A percentile compares a stretch with the other conserved stretches of the same genome.
Evolutionary conservation across 2,888 invertebrate species (phyloP).

Genomic region (Hydriomena furcata): DNA sequence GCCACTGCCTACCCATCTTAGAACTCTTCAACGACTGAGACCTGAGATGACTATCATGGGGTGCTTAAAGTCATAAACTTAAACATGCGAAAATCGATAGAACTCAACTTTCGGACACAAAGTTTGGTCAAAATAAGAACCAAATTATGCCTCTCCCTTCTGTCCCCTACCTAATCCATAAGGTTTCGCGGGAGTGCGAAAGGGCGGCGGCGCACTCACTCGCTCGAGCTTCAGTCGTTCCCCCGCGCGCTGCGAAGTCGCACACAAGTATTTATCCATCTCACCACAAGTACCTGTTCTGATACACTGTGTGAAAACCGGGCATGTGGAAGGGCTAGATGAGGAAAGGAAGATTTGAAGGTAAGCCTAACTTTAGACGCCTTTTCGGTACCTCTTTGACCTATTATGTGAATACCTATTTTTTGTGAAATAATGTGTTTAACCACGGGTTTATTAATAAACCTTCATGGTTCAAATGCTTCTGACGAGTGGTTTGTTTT

Average conservation of each 20-base stretch:
- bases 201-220: conserved; percentile 57
- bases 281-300: conserved; percentile 9
- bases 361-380: conserved; percentile 14
- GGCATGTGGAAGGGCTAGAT: conserved; percentile 24
- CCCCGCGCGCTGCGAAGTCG: conserved; percentile 64
- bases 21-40: no score
- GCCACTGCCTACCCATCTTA: no score
- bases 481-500: no score
- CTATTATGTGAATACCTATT: no score
- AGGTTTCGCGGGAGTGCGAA: conserved; percentile 55
- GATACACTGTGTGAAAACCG: conserved; percentile 14
- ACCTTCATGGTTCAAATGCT: no score
- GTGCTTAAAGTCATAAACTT: no score
- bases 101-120: conserved; percentile 24
- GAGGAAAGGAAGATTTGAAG: conserved; percentile 11
- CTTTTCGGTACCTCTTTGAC: background rate
- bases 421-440: no score
- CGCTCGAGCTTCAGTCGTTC: conserved; percentile 63
- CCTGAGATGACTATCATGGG: no score
- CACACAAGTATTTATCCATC: conserved; percentile 28
- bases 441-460: no score
- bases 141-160: conserved; percentile 45
- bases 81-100: conserved; percentile 16
- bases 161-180: conserved; percentile 43
- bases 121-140: conserved; percentile 9